Evolutionary conservation across 2,888 invertebrate species (phyloP), one percentile per base, ranked within the genome.

Genomic region (Harpagoxenus sublaevis): DNA sequence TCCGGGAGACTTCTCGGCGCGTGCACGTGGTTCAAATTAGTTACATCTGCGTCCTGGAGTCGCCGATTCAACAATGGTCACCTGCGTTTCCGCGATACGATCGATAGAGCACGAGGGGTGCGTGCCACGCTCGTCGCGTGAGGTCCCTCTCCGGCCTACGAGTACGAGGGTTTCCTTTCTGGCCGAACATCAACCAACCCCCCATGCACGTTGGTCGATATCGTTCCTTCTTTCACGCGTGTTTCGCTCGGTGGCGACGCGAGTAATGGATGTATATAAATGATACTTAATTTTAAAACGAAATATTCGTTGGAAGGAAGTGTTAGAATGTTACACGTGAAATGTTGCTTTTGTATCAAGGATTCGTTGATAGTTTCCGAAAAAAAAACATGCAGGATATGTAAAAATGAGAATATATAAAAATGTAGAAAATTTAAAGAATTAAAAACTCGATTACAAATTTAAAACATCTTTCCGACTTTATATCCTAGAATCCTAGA

Each of bases 41-140:
- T 31, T 18, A 6, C 39, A 48, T 71, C 35, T 60, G 57, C 18
- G 23, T 35, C 12, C 35, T 18, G 18, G n/a, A 68, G 18, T 48
- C 57, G 48, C 48, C 23, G 60, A 71, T 79, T 15, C 57, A n/a
- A 48, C 71, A 79, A 79, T 53, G 57, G 73, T 71, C 60, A 79
- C 79, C 57, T 73, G 48, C 73, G 73, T 71, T 81, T 73, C 60
- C 74, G 60, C 57, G 73, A 79, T 79, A 55, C 60, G 79, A 73
- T 81, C 79, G 79, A 81, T 81, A 73, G 62, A 48, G 60, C 60
- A n/a, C 18, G 39, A 73, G 28, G 74, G 73, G 18, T 48, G 79
- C 74, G 39, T 68, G 35, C 55, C n/a, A 15, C 31, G n/a, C 39
- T 78, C 48, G 48, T 79, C 73, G 79, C 60, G 79, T 73, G 74